Base-by-base conservation (phyloP, 2,888 invertebrate genomes). In the Thera obeliscata region DNA sequence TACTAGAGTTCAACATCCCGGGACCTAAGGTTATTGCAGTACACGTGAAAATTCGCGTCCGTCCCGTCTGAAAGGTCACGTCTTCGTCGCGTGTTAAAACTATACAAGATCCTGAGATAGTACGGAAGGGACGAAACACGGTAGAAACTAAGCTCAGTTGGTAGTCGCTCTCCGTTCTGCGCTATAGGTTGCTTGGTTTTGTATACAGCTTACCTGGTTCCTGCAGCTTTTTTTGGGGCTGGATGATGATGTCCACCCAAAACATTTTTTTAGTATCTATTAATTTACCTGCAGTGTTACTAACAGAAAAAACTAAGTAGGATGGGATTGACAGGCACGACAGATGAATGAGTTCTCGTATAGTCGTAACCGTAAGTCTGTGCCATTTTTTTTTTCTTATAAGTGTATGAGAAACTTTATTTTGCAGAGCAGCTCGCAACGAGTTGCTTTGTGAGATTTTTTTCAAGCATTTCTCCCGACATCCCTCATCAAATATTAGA, bases 1-100 rank as follows among this genome's bases (percentile, higher is more conserved):
- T 65, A 69, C 57, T 56, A 54, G 56, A 60, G 62, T 65, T 66
- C 62, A 59, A 59, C 62, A 69, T 63, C 52, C 63, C 41, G 36
- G 49, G 41, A 61, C 46, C 52, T 61, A 4, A 55, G 61, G 61
- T 62, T 68, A 64, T 68, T 62, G 55, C 56, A 54, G 12, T 50
- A 60, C 56, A 65, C 56, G 36, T 49, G 48, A 49, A 61, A 41
- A 61, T 41, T 22, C 22, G 1, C 22, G 22, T 22, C 22, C 22
- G 22, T 22, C 22, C 22, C 33, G 1, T 59, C 35, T 36, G 35
- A 46, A 60, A 63, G 54, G 66, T 62, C 57, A 48, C 57, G 43
- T 55, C 22, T 22, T 22, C 8, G 33, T 6, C 33, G 33, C 6
- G 6, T n/a, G 48, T 9, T 22, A 41, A 56, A 48, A 36, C 12